A percentile compares a stretch with the other conserved stretches of the same genome.
Conservation (phyloP, 1,140 invertebrate species). For the Drosophila kanapiae region DNA sequence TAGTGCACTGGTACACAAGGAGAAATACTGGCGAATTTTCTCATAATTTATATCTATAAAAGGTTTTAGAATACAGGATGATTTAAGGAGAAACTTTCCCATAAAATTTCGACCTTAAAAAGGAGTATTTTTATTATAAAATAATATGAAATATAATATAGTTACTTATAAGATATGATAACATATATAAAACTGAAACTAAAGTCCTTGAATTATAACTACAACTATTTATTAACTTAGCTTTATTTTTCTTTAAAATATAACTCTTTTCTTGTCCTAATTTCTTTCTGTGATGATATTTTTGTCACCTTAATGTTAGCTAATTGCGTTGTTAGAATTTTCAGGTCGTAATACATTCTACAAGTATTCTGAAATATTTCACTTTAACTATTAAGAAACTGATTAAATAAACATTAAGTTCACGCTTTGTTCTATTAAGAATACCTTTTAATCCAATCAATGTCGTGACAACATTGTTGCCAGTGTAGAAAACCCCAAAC, state of each 20-base stretch:
- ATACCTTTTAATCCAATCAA: background rate
- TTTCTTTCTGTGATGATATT: background rate
- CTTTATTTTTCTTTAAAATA: background rate
- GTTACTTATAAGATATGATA: no score
- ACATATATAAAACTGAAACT: no score
- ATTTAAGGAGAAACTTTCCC: no score
- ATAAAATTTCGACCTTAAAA: no score
- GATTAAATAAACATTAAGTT: background rate
- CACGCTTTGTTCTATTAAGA: background rate
- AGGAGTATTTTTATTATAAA: no score
- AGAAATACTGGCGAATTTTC: background rate
- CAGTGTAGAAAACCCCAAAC: constrained; percentile 13
- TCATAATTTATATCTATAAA: no score
- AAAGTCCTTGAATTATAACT: background rate
- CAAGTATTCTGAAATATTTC: background rate
- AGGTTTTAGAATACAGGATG: no score
- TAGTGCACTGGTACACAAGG: constrained; percentile 21
- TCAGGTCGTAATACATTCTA: background rate
- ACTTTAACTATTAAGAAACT: background rate
- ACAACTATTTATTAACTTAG: background rate
- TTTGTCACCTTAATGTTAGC: background rate
- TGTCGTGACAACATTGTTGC: background rate
- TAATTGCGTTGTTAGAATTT: constrained; percentile 6
- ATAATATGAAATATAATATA: no score
- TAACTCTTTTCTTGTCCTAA: background rate